A percentile compares a stretch with the other conserved stretches of the same genome.
These are phyloP conservation scores for Dorcus hopei DNA, from an alignment of 2,888 invertebrate genomes.

Conservation along the genomic window DNA sequence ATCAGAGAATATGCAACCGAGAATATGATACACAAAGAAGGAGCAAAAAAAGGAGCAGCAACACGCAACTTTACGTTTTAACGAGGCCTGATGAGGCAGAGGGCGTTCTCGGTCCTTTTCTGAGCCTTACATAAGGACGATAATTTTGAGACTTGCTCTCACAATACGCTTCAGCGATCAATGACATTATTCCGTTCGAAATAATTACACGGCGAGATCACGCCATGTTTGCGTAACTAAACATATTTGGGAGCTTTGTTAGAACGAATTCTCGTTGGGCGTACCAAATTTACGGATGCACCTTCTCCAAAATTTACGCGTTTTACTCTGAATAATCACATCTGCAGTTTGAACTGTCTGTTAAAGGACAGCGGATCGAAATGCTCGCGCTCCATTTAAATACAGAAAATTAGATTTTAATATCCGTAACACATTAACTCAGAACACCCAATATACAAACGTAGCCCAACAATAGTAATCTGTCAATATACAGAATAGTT, in stretches of 20 bases:
- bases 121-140: neutral
- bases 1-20: conserved; percentile 5
- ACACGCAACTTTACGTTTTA: conserved; percentile 10
- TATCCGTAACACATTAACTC: no score
- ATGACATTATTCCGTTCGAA: conserved; percentile 10
- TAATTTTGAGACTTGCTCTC: neutral
- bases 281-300: no score
- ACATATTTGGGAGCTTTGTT: neutral
- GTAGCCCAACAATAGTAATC: no score
- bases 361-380: no score
- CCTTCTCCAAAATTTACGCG: no score
- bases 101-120: neutral
- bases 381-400: no score
- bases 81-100: conserved; percentile 13
- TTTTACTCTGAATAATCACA: no score
- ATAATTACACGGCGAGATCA: conserved; percentile 15
- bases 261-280: no score
- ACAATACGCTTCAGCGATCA: conserved; percentile 14
- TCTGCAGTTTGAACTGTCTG: no score
- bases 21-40: conserved; percentile 4
- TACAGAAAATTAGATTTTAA: no score
- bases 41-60: conserved; percentile 4
- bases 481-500: no score
- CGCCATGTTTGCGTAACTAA: neutral
- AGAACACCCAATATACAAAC: no score